Evolutionary conservation across 2,888 invertebrate species (phyloP).

Genomic region (Patella ulyssiponensis): DNA sequence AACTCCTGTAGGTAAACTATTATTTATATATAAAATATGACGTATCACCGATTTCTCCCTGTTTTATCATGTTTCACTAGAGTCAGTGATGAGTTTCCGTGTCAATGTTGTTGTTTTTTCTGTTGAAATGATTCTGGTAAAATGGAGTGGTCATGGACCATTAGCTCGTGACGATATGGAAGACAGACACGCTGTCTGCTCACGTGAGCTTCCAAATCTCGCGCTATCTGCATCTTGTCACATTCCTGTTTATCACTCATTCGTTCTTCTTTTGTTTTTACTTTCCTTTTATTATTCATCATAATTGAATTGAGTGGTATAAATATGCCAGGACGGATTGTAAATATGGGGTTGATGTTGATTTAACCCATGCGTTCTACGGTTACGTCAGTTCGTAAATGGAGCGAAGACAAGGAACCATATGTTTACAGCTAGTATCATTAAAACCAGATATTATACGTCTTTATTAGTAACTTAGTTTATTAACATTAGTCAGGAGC

Average conservation of each 20-base stretch:
- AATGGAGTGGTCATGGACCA: slow-evolving; percentile 5
- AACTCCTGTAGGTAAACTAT: too few species aligned
- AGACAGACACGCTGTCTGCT: slow-evolving; percentile 10
- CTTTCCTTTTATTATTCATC: slow-evolving; percentile 5
- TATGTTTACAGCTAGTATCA: not conserved
- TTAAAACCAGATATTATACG: not conserved
- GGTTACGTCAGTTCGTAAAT: slow-evolving; percentile 2
- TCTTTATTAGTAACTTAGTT: not conserved
- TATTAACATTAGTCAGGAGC: too few species aligned
- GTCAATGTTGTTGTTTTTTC: slow-evolving; percentile 7
- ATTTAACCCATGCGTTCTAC: not conserved
- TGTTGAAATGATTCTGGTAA: slow-evolving; percentile 4
- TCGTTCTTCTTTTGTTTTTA: slow-evolving; percentile 6
- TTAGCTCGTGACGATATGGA: slow-evolving; percentile 3
- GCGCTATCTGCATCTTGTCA: slow-evolving; percentile 9
- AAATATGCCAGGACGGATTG: slow-evolving; percentile 3
- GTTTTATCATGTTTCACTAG: not conserved
- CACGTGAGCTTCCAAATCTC: not conserved
- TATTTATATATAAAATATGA: too few species aligned
- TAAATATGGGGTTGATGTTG: not conserved
- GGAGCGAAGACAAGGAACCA: not conserved
- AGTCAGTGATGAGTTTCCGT: not conserved
- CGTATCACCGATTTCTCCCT: too few species aligned
- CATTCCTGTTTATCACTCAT: slow-evolving; percentile 10
- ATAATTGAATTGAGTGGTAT: slow-evolving; percentile 10